A percentile compares a stretch with the other conserved stretches of the same genome.
These are phyloP conservation scores for Habrosyne pyritoides DNA, from an alignment of 2,888 invertebrate species.

Conservation along the genomic window DNA sequence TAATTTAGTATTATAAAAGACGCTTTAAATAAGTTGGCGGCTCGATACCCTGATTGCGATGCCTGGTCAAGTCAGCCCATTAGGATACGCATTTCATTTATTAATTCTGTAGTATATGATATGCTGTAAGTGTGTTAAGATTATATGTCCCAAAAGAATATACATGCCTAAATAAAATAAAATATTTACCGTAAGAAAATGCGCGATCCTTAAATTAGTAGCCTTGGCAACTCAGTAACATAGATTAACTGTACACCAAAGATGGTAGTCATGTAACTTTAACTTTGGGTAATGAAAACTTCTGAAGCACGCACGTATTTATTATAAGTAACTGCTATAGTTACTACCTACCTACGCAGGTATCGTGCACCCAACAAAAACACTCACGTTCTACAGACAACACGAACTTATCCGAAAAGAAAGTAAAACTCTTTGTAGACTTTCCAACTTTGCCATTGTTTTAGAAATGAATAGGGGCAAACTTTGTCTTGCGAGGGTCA, in stretches of 20 bases:
- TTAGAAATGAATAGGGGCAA: constrained; percentile 26
- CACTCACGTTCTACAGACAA: constrained; percentile 18
- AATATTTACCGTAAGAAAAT: too few species aligned
- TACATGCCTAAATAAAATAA: too few species aligned
- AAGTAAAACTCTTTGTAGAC: constrained; percentile 28
- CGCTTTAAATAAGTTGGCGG: too few species aligned
- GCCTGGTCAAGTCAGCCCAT: too few species aligned
- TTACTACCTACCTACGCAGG: constrained; percentile 15
- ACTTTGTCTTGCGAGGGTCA: constrained; percentile 18
- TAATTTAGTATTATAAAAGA: too few species aligned
- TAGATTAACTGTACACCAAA: not conserved
- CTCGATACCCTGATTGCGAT: too few species aligned
- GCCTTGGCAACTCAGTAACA: not conserved
- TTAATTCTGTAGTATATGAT: too few species aligned
- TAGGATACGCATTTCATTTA: too few species aligned
- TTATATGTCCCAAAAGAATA: too few species aligned
- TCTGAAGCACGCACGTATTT: not conserved
- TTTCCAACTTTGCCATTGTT: constrained; percentile 30
- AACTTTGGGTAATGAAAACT: not conserved
- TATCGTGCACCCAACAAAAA: constrained; percentile 20
- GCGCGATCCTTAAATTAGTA: not conserved
- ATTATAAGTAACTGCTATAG: constrained; percentile 13
- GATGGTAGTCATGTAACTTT: not conserved
- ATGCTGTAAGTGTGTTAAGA: too few species aligned
- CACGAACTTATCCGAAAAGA: constrained; percentile 31